Base-by-base conservation (phyloP, 2,888 invertebrate species). In the Leucophenga montana region DNA sequence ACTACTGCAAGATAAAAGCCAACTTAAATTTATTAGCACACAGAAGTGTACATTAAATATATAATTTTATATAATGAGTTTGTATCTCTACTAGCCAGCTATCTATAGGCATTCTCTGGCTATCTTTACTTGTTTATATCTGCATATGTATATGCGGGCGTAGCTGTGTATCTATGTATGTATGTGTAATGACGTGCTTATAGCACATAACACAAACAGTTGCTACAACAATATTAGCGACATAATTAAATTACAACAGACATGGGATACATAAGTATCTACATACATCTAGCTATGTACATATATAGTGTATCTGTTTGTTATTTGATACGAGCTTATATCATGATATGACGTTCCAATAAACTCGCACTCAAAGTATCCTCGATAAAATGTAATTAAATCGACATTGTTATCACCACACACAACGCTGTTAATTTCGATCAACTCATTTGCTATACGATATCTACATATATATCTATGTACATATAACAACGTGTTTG, bases 381-480 rank as follows among this genome's bases (percentile, higher is more conserved):
- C 74, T 84, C 79, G 78, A 84, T 81, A 84, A 84, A 84, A 82
- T 78, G 83, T 81, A 81, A 81, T 81, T 81, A 81, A 81, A 84
- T 80, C 79, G 81, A 77, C 83, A 78, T 76, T 81, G 80, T 82
- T 84, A 81, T 84, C 81, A 73, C 73, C 20, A 39, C 39, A 39
- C 59, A 31, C 5, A 13, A 14, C 39, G 33, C 39, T 39, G 39
- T 39, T 39, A 39, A 39, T 39, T 39, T 11, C 39, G 11, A 11
- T 39, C 39, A 39, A 39, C 33, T 33, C 8, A 33, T 33, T 33
- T 33, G 33, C 33, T 33, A 33, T 33, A 33, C 39, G 9, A 39
- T 39, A 57, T n/a, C 50, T 50, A n/a, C 5, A 5, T 18, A 16
- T 13, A n/a, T 50, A 50, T 18, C 27, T n/a, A n/a, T n/a, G n/a